Percentiles rank a stretch among this genome's conserved stretches.
These are phyloP conservation scores for Drosophila mojavensis DNA, from an alignment of 1,140 invertebrate species.

Conservation along the genomic window DNA sequence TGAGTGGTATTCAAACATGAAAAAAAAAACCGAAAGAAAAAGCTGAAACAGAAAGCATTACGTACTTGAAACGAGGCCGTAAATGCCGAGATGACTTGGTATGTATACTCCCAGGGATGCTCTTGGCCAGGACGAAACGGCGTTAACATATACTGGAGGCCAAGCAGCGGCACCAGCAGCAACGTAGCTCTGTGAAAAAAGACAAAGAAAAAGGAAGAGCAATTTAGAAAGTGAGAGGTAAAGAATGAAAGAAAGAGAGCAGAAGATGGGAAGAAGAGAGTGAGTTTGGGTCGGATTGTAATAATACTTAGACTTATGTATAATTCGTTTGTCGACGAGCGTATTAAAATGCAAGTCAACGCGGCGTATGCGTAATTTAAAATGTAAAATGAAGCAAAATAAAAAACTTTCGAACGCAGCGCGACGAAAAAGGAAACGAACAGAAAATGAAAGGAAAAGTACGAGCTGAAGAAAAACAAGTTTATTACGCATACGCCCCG, in stretches of 20 bases:
- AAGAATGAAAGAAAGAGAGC: background rate
- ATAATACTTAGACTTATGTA: conserved; percentile 50
- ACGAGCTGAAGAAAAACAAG: conserved; percentile 48
- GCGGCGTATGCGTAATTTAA: conserved; percentile 78
- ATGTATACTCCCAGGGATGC: conserved; percentile 89
- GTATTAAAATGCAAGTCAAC: conserved; percentile 79
- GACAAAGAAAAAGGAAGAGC: conserved; percentile 40
- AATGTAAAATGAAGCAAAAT: conserved; percentile 68
- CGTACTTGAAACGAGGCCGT: conserved; percentile 94
- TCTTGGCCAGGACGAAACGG: conserved; percentile 92
- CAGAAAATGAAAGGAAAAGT: conserved; percentile 21
- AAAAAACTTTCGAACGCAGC: conserved; percentile 55
- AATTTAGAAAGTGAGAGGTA: background rate
- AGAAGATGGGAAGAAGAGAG: background rate
- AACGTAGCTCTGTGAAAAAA: conserved; percentile 89
- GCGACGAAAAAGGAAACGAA: background rate
- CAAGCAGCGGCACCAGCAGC: conserved; percentile 92
- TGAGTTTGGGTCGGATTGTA: conserved; percentile 10
- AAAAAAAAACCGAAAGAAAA: background rate
- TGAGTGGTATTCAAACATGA: conserved; percentile 1
- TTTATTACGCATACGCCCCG: conserved; percentile 76
- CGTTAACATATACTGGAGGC: conserved; percentile 93
- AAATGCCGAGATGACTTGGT: conserved; percentile 92
- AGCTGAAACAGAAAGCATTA: conserved; percentile 25
- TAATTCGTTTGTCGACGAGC: conserved; percentile 44